Evolutionary conservation across 2,888 invertebrate genomes (phyloP), one percentile per base, ranked within the genome.

Genomic region (Sabellastarte sp.): DNA sequence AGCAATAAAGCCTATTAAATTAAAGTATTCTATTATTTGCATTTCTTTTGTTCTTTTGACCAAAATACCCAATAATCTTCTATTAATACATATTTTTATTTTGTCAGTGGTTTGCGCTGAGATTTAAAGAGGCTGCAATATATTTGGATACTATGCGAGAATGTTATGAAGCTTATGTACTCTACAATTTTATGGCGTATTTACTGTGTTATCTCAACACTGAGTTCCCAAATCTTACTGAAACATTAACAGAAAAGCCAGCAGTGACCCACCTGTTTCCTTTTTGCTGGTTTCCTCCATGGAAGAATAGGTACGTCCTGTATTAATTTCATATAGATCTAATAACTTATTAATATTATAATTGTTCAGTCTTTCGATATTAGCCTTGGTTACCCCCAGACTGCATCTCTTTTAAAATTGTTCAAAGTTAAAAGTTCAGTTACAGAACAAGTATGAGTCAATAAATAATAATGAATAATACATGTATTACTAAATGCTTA

Each of bases 161-260:
- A 86, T 96, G 95, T 82, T 97, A 96, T 81, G 97, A 97, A 86
- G 96, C 95, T 0, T 97, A 95, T 86, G 96, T 96, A 1, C 96
- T 97, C 77, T 96, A 97, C 84, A 96, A 95, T 86, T 97, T 97
- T 81, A 95, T 96, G 94, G 92, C 91, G 78, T 97, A 92, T 83
- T 87, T 97, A 73, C 86, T 96, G 66, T 93, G 93, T 81, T 97
- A 93, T 84, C 87, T 97, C 60, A 91, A 93, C 85, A 80, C 90
- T 77, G 92, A 91, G 79, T 90, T 80, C 63, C 78, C 91, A 86
- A 92, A 95, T 81, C 86, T 95, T 70, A 93, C 93, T 82, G 90
- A 90, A 63, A 69, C 73, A 10, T 61, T 83, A 26, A 73, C 74
- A 55, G 68, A 70, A 53, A 93, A 93, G 77, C 90, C 92, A 24